phyloP scores from a whole-genome alignment of 2,888 invertebrate species.

The Acanthosoma haemorrhoidale region DNA sequence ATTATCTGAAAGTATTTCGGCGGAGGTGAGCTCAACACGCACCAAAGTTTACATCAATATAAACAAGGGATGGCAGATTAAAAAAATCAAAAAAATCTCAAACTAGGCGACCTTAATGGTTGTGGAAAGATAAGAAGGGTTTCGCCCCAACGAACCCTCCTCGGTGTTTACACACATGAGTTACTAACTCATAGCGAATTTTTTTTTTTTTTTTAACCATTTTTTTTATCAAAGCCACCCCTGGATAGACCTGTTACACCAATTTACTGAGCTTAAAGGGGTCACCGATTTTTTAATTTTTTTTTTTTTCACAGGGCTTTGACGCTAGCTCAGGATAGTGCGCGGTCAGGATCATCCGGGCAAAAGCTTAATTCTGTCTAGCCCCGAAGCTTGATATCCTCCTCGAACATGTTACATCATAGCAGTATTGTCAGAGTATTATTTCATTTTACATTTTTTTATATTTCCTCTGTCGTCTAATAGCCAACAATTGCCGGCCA shows the following conservation, averaged over 20 bases:
- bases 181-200: background rate
- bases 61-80: too few species aligned
- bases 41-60: too few species aligned
- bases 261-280: constrained; percentile 19
- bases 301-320: background rate
- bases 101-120: background rate
- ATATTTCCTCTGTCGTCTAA: too few species aligned
- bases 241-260: constrained; percentile 24
- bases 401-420: too few species aligned
- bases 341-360: too few species aligned
- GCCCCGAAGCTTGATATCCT: background rate
- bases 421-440: too few species aligned
- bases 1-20: too few species aligned
- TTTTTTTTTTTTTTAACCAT: background rate
- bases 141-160: background rate
- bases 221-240: constrained; percentile 15
- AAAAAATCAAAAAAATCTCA: background rate
- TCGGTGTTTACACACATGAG: constrained; percentile 24
- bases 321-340: background rate
- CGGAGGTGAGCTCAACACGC: too few species aligned
- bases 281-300: background rate
- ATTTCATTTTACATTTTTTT: too few species aligned
- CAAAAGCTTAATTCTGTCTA: background rate
- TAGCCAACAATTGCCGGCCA: too few species aligned
- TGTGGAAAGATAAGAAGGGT: background rate